Percentiles rank a stretch among this genome's conserved stretches.
phyloP scores from a whole-genome alignment of 2,888 invertebrate genomes.

The Cremastinae sp. region DNA sequence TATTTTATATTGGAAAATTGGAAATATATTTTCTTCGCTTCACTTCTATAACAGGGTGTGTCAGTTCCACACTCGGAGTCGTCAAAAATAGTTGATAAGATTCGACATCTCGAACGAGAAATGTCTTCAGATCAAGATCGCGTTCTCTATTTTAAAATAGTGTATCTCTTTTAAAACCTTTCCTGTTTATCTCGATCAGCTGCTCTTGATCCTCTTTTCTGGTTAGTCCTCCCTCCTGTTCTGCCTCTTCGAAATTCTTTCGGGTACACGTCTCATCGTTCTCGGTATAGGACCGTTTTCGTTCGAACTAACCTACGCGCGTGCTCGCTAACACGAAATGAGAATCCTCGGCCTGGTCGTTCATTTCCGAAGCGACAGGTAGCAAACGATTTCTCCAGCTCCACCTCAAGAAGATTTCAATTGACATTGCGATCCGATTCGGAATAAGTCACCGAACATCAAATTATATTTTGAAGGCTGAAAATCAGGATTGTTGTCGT shows the following conservation, averaged over 20 bases:
- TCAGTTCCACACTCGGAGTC: too few species aligned
- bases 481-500: not conserved
- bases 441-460: too few species aligned
- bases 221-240: constrained; percentile 15
- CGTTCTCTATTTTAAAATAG: not conserved
- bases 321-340: not conserved
- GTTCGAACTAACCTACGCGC: constrained; percentile 7
- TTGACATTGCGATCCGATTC: too few species aligned
- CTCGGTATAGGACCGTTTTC: constrained; percentile 15
- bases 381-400: not conserved
- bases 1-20: too few species aligned
- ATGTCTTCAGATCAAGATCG: constrained; percentile 25
- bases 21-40: too few species aligned
- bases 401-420: not conserved
- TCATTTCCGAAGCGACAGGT: constrained; percentile 11
- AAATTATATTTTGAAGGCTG: too few species aligned
- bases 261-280: constrained; percentile 1
- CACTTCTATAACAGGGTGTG: too few species aligned
- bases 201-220: constrained; percentile 46
- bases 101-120: constrained; percentile 10
- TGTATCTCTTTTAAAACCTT: constrained; percentile 5
- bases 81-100: too few species aligned
- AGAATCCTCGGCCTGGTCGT: not conserved
- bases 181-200: constrained; percentile 43
- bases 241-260: constrained; percentile 43